A percentile compares a stretch with the other conserved stretches of the same genome.
Conservation (phyloP, 2,888 invertebrate genomes). For the Trachelus troglodyta region DNA sequence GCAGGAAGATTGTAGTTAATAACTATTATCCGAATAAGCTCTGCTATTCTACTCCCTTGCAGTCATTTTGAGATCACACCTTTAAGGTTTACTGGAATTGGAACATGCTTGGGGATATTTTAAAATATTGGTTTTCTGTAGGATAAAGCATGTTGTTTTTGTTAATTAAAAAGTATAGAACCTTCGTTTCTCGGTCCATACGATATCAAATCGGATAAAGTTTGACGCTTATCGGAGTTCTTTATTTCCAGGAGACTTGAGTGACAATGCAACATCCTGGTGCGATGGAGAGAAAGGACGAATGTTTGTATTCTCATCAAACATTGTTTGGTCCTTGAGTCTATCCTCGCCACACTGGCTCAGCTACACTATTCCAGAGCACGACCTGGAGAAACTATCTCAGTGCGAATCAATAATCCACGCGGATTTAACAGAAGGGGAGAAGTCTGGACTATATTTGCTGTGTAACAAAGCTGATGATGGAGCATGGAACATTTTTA, state of each 20-base stretch:
- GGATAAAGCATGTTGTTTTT: too few species aligned
- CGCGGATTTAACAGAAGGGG: conserved; percentile 15
- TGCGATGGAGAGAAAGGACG: conserved; percentile 15
- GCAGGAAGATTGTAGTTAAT: too few species aligned
- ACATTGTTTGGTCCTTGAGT: conserved; percentile 16
- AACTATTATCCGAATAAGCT: too few species aligned
- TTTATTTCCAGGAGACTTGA: conserved; percentile 7
- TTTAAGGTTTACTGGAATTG: too few species aligned
- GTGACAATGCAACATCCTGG: conserved; percentile 14
- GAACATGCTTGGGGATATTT: too few species aligned
- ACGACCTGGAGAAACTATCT: conserved; percentile 10
- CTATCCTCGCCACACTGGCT: conserved; percentile 17
- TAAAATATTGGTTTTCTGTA: too few species aligned
- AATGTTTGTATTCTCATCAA: conserved; percentile 11
- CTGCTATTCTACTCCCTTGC: too few species aligned
- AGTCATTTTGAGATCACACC: too few species aligned
- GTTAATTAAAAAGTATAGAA: too few species aligned
- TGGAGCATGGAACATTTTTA: conserved; percentile 8
- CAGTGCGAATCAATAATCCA: conserved; percentile 16
- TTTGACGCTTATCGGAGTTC: background rate
- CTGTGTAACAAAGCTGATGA: conserved; percentile 13
- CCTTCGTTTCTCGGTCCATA: too few species aligned
- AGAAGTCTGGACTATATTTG: conserved; percentile 14
- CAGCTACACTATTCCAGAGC: conserved; percentile 10
- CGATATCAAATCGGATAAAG: too few species aligned